Conservation (phyloP, 2,888 invertebrate genomes). For the Melanostoma mellinum region DNA sequence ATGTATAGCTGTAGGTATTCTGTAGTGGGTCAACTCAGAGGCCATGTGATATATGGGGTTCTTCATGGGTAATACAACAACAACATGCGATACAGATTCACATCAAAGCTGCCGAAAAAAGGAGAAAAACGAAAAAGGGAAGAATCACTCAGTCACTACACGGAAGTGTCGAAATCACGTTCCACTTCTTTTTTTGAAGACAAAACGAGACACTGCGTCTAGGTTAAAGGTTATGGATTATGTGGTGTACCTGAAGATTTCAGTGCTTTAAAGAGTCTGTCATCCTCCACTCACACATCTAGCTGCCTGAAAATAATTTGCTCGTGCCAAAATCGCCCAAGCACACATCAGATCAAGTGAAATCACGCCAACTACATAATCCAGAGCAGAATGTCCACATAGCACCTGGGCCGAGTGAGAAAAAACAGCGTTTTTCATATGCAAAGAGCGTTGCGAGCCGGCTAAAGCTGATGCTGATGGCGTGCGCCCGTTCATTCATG, state of each 20-base stretch:
- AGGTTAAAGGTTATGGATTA: not conserved
- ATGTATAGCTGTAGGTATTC: not conserved
- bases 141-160: constrained; percentile 11
- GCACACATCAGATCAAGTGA: constrained; percentile 60
- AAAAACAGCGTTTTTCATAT: constrained; percentile 6
- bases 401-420: constrained; percentile 37
- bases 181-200: constrained; percentile 13
- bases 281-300: not conserved
- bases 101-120: constrained; percentile 53
- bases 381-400: constrained; percentile 47
- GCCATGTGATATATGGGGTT: constrained; percentile 63
- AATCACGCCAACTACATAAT: constrained; percentile 57
- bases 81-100: constrained; percentile 56
- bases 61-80: constrained; percentile 19
- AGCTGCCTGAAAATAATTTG: constrained; percentile 2
- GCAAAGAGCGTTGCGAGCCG: constrained; percentile 23
- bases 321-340: constrained; percentile 66
- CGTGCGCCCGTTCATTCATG: constrained; percentile 60
- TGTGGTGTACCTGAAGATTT: not conserved
- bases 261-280: not conserved
- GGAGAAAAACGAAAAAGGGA: constrained; percentile 11
- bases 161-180: constrained; percentile 61
- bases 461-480: constrained; percentile 17
- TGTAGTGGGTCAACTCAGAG: constrained; percentile 57
- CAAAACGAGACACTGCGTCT: not conserved